A percentile compares a stretch with the other conserved stretches of the same genome.
Conservation (phyloP, 1,140 invertebrate genomes). For the Orussus abietinus region DNA sequence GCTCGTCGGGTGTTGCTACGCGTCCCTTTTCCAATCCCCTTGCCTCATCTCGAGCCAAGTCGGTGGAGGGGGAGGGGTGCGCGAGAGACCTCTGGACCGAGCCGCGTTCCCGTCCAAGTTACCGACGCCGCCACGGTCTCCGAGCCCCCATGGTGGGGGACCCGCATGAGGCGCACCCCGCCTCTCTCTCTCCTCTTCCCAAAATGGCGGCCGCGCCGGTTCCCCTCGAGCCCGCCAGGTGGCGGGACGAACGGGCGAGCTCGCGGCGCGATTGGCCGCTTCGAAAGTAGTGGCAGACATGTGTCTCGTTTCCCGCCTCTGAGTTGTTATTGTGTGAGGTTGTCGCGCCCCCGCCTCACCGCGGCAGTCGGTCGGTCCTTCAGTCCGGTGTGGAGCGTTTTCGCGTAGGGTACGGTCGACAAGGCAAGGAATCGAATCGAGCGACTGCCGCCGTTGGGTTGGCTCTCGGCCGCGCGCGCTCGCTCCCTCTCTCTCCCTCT, state of each 20-base stretch:
- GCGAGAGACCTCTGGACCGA: too few relatives aligned
- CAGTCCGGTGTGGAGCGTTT: conserved; percentile 28
- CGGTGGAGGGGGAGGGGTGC: too few relatives aligned
- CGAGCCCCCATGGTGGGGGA: too few relatives aligned
- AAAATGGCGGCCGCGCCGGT: conserved; percentile 7
- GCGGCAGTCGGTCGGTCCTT: too few relatives aligned
- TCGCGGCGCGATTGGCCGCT: conserved; percentile 31
- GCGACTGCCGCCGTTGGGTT: conserved; percentile 34
- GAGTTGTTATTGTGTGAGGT: conserved; percentile 35
- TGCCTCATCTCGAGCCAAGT: too few relatives aligned
- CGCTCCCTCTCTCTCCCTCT: too few relatives aligned
- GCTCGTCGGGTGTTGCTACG: too few relatives aligned
- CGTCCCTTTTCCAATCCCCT: too few relatives aligned
- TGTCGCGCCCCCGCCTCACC: too few relatives aligned
- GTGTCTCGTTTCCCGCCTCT: conserved; percentile 37
- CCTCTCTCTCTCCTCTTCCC: conserved; percentile 2
- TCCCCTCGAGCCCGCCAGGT: conserved; percentile 5
- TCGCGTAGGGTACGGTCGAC: conserved; percentile 20
- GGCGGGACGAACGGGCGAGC: conserved; percentile 7
- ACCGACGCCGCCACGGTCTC: too few relatives aligned
- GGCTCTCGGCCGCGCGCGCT: conserved; percentile 26
- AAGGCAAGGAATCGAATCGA: conserved; percentile 9
- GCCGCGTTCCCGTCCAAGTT: too few relatives aligned
- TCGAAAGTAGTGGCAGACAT: conserved; percentile 43
- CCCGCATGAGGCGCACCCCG: too few relatives aligned